These are phyloP conservation scores for Sparidentex hasta DNA, from an alignment of 2,797 vertebrate genomes.

Conservation along the genomic window DNA sequence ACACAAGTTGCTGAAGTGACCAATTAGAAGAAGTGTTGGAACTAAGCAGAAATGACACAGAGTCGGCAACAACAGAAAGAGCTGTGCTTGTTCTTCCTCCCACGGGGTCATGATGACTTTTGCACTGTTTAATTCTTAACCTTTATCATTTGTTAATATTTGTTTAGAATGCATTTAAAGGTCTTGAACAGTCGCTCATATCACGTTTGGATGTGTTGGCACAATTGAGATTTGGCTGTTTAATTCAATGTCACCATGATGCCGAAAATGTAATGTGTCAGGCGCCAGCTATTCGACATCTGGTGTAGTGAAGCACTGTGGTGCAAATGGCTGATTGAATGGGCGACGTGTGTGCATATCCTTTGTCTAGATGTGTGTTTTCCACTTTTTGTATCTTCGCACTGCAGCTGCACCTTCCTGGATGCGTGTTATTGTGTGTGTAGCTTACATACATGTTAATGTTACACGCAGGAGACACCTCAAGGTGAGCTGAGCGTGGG, in stretches of 20 bases:
- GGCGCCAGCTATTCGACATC: slow-evolving; percentile 10
- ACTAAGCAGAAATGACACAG: slow-evolving; percentile 63
- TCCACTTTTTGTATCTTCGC: neutral
- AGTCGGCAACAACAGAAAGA: slow-evolving; percentile 31
- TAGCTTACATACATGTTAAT: slow-evolving; percentile 14
- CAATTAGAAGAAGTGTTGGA: slow-evolving; percentile 52
- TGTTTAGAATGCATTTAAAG: slow-evolving; percentile 1
- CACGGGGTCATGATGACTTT: slow-evolving; percentile 33
- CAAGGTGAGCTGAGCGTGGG: slow-evolving; percentile 53
- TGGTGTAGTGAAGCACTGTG: neutral
- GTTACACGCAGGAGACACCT: slow-evolving; percentile 31
- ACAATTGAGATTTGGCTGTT: slow-evolving; percentile 15
- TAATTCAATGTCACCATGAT: slow-evolving; percentile 24
- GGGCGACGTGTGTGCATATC: neutral
- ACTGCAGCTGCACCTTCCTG: neutral
- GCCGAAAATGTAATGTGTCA: slow-evolving; percentile 15
- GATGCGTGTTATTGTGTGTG: neutral
- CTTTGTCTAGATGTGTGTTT: neutral
- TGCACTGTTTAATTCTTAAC: slow-evolving; percentile 3
- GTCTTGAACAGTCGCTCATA: neutral
- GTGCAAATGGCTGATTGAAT: slow-evolving; percentile 30
- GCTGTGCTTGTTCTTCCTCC: slow-evolving; percentile 41
- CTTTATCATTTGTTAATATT: neutral
- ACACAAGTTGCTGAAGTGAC: slow-evolving; percentile 67
- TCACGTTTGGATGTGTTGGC: slow-evolving; percentile 15